Base-by-base conservation (phyloP, 1,140 invertebrate genomes). In the Theocolax elegans region DNA sequence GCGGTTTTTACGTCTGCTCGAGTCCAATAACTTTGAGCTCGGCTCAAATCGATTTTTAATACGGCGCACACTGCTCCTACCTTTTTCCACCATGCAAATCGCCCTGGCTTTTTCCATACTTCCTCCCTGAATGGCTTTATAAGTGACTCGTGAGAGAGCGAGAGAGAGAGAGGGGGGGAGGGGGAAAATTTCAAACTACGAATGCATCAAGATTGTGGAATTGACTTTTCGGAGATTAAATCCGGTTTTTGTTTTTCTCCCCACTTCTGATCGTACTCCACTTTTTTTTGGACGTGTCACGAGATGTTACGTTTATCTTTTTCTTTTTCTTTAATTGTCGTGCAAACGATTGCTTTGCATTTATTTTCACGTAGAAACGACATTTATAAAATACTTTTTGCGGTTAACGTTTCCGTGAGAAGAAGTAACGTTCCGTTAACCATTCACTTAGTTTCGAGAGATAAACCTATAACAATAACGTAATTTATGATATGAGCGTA, bases 31-130 rank as follows among this genome's bases (percentile, higher is more conserved):
- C 46, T 58, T 38, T 15, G 29, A 2, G 17, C 42, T 10, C 19
- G 9, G 23, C 25, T 62, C 27, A 62, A 62, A 64, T 64, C 62
- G 62, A 64, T 64, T 64, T 51, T 49, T 64, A 51, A 64, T 44
- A 51, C 62, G 29, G 46, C 15, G n/a, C n/a, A n/a, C n/a, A n/a
- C n/a, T n/a, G n/a, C n/a, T n/a, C n/a, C n/a, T n/a, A n/a, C 31
- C 29, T 51, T 64, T 64, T 49, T 40, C 17, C n/a, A n/a, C 29
- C 29, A 40, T 64, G 48, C 46, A 64, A 64, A 64, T 23, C 29
- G 62, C 48, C 21, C 15, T 8, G 8, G n/a, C 3, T 19, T 56
- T 56, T 56, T 19, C 12, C 17, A 4, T 3, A 9, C n/a, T n/a
- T 3, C 17, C 29, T 31, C n/a, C n/a, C 42, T 48, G 48, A 62